Evolutionary conservation across 1,140 invertebrate species (phyloP).

Genomic region (Belonocnema kinseyi): DNA sequence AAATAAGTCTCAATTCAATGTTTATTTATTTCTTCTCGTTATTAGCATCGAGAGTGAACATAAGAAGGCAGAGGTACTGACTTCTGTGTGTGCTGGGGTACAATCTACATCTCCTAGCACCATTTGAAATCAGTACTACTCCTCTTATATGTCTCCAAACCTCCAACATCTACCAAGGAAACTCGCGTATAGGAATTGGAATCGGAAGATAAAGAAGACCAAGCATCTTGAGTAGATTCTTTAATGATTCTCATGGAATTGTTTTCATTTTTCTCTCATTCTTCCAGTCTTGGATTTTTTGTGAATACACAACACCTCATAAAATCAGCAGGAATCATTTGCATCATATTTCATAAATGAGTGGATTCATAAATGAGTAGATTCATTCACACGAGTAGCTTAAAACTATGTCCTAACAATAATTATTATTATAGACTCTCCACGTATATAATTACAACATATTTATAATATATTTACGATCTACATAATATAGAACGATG

Average conservation of each 20-base stretch:
- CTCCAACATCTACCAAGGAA: conserved; percentile 26
- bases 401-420: conserved; percentile 14
- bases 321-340: conserved; percentile 20
- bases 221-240: conserved; percentile 35
- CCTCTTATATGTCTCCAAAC: conserved; percentile 64
- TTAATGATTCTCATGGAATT: conserved; percentile 29
- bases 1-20: too few species aligned
- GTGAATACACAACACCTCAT: conserved; percentile 15
- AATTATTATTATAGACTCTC: conserved; percentile 25
- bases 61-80: conserved; percentile 74
- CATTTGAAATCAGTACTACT: conserved; percentile 77
- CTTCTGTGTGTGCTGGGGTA: conserved; percentile 76
- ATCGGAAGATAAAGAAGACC: conserved; percentile 32
- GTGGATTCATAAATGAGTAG: background rate
- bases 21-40: too few species aligned
- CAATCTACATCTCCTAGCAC: conserved; percentile 71
- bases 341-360: background rate
- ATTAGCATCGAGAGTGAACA: background rate
- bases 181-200: conserved; percentile 34
- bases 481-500: conserved; percentile 19
- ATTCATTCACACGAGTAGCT: conserved; percentile 11
- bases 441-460: conserved; percentile 30
- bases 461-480: conserved; percentile 12
- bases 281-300: conserved; percentile 26
- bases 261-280: conserved; percentile 1